These are phyloP conservation scores for Diarsia mendica DNA, from an alignment of 2,888 invertebrate species.

Conservation along the genomic window DNA sequence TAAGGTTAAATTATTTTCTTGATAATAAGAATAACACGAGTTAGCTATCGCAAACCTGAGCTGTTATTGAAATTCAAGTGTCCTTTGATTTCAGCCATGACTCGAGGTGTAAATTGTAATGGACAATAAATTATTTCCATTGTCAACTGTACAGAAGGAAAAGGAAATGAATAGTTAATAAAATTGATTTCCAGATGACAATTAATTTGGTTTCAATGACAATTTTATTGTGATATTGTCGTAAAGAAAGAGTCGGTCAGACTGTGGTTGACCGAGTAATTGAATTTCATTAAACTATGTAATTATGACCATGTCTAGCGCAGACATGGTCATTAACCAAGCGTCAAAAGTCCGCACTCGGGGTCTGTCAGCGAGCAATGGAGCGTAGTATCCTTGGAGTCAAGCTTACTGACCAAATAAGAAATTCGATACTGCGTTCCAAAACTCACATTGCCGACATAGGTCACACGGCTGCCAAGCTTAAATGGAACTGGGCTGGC, in stretches of 20 bases:
- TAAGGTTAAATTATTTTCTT: conserved; percentile 16
- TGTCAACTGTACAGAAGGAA: conserved; percentile 56
- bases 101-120: conserved; percentile 44
- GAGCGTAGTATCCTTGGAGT: too few relatives aligned
- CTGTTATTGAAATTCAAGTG: conserved; percentile 40
- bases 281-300: too few relatives aligned
- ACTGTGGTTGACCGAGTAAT: conserved; percentile 23
- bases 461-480: too few relatives aligned
- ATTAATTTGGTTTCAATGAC: conserved; percentile 53
- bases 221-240: conserved; percentile 23
- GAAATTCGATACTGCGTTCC: too few relatives aligned
- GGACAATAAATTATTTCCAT: conserved; percentile 50
- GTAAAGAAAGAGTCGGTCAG: conserved; percentile 27
- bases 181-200: conserved; percentile 44
- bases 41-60: conserved; percentile 2
- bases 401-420: too few relatives aligned
- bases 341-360: too few relatives aligned
- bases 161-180: conserved; percentile 35
- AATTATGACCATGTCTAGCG: too few relatives aligned
- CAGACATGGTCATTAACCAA: too few relatives aligned
- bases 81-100: conserved; percentile 47
- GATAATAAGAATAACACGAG: conserved; percentile 4
- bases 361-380: too few relatives aligned
- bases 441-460: too few relatives aligned
- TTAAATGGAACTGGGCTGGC: too few relatives aligned